Evolutionary conservation across 2,888 invertebrate species (phyloP).

Genomic region (Fragum whitleyi): DNA sequence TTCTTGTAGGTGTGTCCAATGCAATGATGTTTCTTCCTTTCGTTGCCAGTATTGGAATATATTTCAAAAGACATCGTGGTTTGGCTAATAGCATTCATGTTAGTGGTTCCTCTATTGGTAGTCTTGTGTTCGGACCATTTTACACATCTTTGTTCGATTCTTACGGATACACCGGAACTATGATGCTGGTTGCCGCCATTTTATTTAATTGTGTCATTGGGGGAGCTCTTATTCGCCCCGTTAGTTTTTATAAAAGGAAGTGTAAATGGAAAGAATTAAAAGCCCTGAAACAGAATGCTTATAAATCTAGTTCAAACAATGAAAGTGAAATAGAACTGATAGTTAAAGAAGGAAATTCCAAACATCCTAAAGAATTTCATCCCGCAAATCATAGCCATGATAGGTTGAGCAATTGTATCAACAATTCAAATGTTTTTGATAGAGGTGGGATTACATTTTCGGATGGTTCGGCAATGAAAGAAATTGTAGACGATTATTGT

Average conservation of each 20-base stretch:
- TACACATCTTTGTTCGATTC: constrained; percentile 45
- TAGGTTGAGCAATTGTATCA: background rate
- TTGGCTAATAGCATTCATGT: constrained; percentile 51
- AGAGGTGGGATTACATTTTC: background rate
- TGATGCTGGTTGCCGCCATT: constrained; percentile 49
- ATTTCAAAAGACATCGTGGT: constrained; percentile 57
- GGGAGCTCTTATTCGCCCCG: constrained; percentile 51
- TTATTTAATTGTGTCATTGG: constrained; percentile 46
- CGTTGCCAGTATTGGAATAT: constrained; percentile 42
- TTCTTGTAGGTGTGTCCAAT: constrained; percentile 35
- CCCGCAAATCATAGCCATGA: background rate
- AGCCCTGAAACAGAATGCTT: background rate
- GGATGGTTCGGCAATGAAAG: too few species aligned
- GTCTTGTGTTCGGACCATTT: constrained; percentile 52
- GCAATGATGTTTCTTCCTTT: constrained; percentile 45
- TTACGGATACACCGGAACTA: constrained; percentile 52
- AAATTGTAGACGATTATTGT: too few species aligned
- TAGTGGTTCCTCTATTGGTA: constrained; percentile 53
- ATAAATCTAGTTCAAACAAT: background rate
- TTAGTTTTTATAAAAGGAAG: constrained; percentile 26
- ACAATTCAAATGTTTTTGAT: background rate
- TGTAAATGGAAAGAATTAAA: constrained; percentile 2
- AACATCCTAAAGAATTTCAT: too few species aligned
- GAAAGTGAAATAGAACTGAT: background rate
- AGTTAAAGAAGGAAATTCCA: background rate